Base-by-base conservation (phyloP, 2,888 invertebrate species). In the Hypercompe scribonia region DNA sequence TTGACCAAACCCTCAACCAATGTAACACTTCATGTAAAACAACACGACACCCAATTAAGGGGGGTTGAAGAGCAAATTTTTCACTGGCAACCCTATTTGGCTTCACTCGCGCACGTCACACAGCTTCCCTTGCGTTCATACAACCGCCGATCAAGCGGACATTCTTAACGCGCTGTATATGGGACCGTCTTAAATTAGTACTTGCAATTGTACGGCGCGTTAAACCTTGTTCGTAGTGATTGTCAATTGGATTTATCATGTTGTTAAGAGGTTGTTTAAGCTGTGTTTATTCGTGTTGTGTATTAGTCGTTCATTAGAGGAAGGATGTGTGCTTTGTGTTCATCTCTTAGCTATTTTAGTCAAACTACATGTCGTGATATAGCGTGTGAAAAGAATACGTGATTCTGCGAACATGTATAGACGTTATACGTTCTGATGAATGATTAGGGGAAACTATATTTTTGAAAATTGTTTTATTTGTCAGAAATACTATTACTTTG, bases 171-270 rank as follows among this genome's bases (percentile, higher is more conserved):
- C 94, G 88, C 95, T 95, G 84, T 96, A 95, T 93, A 95, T 90
- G 95, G 95, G 80, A 90, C 95, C 95, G 94, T 84, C 86, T 88
- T 95, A 94, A 95, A 95, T 95, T 95, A 95, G 95, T 93, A 91
- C 86, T 84, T 84, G 88, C 94, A 93, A 95, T 95, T 95, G 95
- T 95, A 89, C 89, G 89, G 87, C 89, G 90, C 89, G 86, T 81
- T 90, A 87, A 88, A 83, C 87, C 87, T 87, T 90, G 91, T 90
- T 88, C 75, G 80, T 69, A 64, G 68, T 79, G 81, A 85, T 85
- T 86, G 86, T 86, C 86, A 85, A 83, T 86, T 79, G 85, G 79
- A 83, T 86, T 84, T 85, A 86, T 86, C 84, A 84, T 83, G 81
- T 80, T 81, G 84, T 83, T 81, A 77, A 74, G 68, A 63, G 77